Evolutionary conservation across 2,888 invertebrate genomes (phyloP).

Genomic region (Eugnorisma glareosa): DNA sequence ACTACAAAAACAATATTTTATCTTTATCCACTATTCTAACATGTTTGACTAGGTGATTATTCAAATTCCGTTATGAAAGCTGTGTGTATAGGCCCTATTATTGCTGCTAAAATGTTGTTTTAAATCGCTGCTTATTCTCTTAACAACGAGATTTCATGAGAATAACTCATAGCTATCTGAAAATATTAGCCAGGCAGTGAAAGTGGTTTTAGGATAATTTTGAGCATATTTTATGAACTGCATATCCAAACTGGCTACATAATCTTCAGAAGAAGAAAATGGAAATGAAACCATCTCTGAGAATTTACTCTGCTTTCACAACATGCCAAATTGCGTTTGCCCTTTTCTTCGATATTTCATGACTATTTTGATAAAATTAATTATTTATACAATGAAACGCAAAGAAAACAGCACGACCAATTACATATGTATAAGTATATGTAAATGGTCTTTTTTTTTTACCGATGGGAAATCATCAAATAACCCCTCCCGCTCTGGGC

Average conservation of each 20-base stretch:
- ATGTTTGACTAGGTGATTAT: conserved; percentile 1
- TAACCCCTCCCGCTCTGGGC: no score
- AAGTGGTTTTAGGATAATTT: background rate
- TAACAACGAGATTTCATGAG: background rate
- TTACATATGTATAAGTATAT: no score
- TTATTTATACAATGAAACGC: no score
- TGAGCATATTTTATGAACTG: background rate
- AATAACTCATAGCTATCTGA: background rate
- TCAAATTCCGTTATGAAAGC: background rate
- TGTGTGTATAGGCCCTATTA: conserved; percentile 20
- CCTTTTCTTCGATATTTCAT: no score
- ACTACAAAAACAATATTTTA: conserved; percentile 25
- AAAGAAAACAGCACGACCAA: no score
- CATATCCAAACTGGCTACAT: background rate
- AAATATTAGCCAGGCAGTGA: background rate
- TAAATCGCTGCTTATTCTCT: background rate
- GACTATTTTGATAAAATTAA: no score
- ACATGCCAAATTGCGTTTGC: no score
- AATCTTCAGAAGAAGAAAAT: background rate
- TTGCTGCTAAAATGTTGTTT: background rate
- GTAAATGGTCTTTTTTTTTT: no score
- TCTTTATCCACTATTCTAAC: background rate
- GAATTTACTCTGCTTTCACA: background rate
- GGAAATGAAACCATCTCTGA: background rate
- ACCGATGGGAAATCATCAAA: no score